These are phyloP conservation scores for Chrysoperla carnea DNA, from an alignment of 1,140 invertebrate species.

Conservation along the genomic window DNA sequence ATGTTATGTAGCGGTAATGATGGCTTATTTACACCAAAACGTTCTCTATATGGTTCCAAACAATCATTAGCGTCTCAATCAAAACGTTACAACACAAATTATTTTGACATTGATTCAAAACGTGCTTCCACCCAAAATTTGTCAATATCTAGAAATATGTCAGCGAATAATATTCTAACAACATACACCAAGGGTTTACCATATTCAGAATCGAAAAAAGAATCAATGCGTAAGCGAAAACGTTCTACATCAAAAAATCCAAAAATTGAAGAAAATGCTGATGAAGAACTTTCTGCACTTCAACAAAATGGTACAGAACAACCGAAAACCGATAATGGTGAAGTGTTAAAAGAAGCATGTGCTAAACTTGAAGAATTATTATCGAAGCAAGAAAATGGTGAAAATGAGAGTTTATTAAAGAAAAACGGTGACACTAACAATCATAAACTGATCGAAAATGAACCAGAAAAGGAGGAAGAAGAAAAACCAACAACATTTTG, in stretches of 20 bases:
- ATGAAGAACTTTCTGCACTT: constrained; percentile 22
- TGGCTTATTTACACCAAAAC: constrained; percentile 31
- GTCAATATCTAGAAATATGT: too few relatives aligned
- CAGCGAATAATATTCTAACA: constrained; percentile 19
- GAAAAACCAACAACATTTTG: constrained; percentile 22
- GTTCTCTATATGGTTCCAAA: constrained; percentile 24
- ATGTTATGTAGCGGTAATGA: constrained; percentile 43
- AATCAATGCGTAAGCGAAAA: constrained; percentile 26
- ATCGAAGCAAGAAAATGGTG: constrained; percentile 19
- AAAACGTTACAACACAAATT: constrained; percentile 1
- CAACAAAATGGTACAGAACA: constrained; percentile 21
- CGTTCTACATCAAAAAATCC: constrained; percentile 25
- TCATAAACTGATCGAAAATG: constrained; percentile 7
- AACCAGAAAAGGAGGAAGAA: constrained; percentile 8
- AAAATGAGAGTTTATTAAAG: constrained; percentile 13
- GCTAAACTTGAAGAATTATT: constrained; percentile 26
- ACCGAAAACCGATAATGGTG: constrained; percentile 23
- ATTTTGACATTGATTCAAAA: neutral
- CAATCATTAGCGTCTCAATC: constrained; percentile 18
- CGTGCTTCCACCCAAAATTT: too few relatives aligned
- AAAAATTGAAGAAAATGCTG: constrained; percentile 26
- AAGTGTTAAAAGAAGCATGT: constrained; percentile 25
- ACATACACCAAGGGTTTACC: constrained; percentile 20
- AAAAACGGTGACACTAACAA: constrained; percentile 12
- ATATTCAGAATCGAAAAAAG: constrained; percentile 23